Evolutionary conservation across 2,113 vertebrate genomes (phyloP).

Genomic region (Aspiorhynchus laticeps): DNA sequence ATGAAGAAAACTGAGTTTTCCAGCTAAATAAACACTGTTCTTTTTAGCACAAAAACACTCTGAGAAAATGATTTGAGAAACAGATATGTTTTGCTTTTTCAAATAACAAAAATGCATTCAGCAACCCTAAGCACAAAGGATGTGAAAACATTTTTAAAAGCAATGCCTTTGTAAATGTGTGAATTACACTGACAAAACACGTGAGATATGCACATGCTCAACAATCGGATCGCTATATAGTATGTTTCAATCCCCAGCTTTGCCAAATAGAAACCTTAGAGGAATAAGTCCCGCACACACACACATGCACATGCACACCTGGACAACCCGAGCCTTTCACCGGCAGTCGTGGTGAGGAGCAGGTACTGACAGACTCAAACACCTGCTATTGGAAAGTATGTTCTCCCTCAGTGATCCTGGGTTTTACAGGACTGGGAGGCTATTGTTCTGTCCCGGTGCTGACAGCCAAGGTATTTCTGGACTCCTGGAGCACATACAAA

Average conservation of each 20-base stretch:
- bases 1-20: conserved; percentile 6
- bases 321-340: conserved; percentile 74
- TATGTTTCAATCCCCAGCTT: conserved; percentile 62
- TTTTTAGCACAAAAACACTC: neutral
- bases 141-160: neutral
- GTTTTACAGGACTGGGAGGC: conserved; percentile 75
- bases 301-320: conserved; percentile 71
- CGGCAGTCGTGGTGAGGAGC: conserved; percentile 74
- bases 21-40: conserved; percentile 26
- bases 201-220: conserved; percentile 19
- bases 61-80: conserved; percentile 25
- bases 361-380: conserved; percentile 77
- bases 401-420: conserved; percentile 79
- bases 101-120: neutral
- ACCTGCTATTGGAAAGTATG: conserved; percentile 81
- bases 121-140: neutral
- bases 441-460: conserved; percentile 73
- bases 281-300: conserved; percentile 56
- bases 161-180: neutral
- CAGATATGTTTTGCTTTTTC: neutral
- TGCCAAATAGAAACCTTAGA: conserved; percentile 72
- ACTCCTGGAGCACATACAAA: conserved; percentile 67
- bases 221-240: conserved; percentile 59
- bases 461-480: conserved; percentile 79
- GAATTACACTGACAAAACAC: neutral